Percentiles rank a stretch among this genome's conserved stretches.
These are phyloP conservation scores for Empidonax alnorum DNA, from an alignment of 2,113 vertebrate species.

Conservation along the genomic window DNA sequence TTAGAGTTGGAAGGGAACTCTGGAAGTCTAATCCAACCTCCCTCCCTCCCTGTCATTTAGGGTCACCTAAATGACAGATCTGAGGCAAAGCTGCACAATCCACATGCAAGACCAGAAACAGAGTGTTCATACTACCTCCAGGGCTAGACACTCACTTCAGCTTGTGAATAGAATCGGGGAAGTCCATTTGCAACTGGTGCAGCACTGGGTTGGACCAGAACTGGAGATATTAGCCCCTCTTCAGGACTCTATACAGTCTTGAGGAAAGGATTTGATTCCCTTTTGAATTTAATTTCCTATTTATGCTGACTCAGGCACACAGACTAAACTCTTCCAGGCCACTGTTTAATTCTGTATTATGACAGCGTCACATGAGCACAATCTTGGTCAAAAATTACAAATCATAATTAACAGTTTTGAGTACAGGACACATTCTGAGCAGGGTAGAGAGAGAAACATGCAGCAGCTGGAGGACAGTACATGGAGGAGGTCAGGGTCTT, in stretches of 20 bases:
- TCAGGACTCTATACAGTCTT: background rate
- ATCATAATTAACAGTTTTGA: background rate
- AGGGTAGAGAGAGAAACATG: background rate
- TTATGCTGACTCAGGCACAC: background rate
- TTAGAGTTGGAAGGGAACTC: background rate
- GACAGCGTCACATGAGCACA: background rate
- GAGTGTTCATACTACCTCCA: rapidly evolving
- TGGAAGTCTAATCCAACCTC: background rate
- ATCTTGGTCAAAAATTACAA: background rate
- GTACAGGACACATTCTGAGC: background rate
- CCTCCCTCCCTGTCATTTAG: no score
- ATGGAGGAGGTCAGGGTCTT: background rate
- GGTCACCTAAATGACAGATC: background rate
- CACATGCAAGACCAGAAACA: background rate
- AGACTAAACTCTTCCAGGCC: background rate
- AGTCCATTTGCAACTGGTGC: background rate
- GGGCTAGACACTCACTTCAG: background rate
- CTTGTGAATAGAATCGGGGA: background rate
- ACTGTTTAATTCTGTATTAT: background rate
- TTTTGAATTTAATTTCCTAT: background rate
- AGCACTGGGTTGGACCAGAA: background rate
- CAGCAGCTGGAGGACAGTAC: background rate
- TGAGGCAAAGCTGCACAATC: background rate
- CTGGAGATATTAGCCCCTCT: rapidly evolving
- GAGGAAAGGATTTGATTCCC: background rate